phyloP scores from a whole-genome alignment of 2,797 vertebrate genomes.

The Hipposideros larvatus region DNA sequence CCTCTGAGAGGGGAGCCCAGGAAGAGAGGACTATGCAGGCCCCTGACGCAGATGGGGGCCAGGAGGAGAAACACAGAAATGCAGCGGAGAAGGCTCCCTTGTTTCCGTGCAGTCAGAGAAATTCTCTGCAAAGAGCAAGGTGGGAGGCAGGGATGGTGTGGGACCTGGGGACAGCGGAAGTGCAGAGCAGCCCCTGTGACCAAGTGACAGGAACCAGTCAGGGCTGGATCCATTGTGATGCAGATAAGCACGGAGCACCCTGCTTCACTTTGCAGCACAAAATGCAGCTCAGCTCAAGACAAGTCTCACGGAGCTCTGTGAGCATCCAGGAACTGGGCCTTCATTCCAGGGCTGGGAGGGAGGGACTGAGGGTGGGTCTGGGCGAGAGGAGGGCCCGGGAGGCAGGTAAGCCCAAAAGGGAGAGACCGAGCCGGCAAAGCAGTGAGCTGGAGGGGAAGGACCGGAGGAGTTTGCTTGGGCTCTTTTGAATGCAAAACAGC shows the following conservation, averaged over 20 bases:
- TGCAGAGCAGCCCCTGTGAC: not conserved
- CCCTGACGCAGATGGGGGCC: too few relatives aligned
- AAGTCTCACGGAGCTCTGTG: rapidly evolving
- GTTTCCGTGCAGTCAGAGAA: rapidly evolving
- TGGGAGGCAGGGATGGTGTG: not conserved
- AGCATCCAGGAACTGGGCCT: not conserved
- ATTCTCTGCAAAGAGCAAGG: not conserved
- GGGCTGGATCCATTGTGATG: too few relatives aligned
- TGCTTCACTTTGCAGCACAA: not conserved
- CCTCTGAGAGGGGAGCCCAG: not conserved
- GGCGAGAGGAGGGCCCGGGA: not conserved
- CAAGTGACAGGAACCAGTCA: not conserved
- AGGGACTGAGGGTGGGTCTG: not conserved
- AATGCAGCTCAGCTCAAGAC: not conserved
- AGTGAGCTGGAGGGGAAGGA: too few relatives aligned
- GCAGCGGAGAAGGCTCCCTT: not conserved
- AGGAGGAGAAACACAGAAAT: not conserved
- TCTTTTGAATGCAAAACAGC: not conserved
- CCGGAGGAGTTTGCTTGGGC: too few relatives aligned
- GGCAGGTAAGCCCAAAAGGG: too few relatives aligned
- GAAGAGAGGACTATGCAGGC: not conserved
- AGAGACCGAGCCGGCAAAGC: not conserved
- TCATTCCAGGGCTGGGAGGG: not conserved
- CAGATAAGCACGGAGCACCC: not conserved
- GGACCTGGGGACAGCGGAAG: not conserved